Conservation (phyloP, 2,113 vertebrate genomes). For the Piprites chloris region DNA sequence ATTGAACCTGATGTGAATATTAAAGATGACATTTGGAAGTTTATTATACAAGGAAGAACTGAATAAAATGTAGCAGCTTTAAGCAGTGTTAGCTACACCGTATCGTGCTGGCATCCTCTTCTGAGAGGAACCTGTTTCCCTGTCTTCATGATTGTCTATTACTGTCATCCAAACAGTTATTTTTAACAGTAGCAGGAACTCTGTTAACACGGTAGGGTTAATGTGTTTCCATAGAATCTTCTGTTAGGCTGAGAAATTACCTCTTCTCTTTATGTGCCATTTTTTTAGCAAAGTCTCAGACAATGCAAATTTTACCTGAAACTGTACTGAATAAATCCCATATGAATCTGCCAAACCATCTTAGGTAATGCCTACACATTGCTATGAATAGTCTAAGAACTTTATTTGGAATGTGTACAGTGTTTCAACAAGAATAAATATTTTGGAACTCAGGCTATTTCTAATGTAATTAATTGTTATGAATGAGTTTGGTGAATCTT, state of each 20-base stretch:
- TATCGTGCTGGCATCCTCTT: not conserved
- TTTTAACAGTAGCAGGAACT: slow-evolving; percentile 7
- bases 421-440: not conserved
- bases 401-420: not conserved
- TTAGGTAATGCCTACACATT: not conserved
- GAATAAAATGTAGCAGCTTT: not conserved
- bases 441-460: not conserved
- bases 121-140: not conserved
- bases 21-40: not conserved
- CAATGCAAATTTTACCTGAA: not conserved
- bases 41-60: not conserved
- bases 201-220: not conserved
- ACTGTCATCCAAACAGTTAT: not conserved
- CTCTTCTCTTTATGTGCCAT: not conserved
- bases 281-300: not conserved
- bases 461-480: not conserved
- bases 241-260: not conserved
- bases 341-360: not conserved
- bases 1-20: not conserved
- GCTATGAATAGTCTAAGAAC: not conserved
- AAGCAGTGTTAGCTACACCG: not conserved
- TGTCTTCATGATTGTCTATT: not conserved
- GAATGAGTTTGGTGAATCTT: not conserved
- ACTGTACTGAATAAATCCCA: not conserved
- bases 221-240: not conserved